Conservation (phyloP, 2,797 vertebrate genomes). For the Podarcis siculus region DNA sequence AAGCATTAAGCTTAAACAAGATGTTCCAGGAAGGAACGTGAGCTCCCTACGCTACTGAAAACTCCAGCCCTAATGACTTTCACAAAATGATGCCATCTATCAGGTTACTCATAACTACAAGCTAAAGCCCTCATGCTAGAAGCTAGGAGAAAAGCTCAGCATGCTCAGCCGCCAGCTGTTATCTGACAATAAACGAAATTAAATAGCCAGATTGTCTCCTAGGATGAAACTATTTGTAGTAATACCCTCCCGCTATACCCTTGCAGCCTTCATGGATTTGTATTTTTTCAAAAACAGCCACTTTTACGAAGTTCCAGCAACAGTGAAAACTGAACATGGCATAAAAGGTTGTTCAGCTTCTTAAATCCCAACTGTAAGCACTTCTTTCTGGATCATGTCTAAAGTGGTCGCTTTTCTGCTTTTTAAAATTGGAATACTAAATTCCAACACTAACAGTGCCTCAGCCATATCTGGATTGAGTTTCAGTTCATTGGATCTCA, state of each 20-base stretch:
- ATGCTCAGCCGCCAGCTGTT: constrained; percentile 1
- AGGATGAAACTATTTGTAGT: constrained; percentile 12
- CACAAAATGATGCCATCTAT: constrained; percentile 5
- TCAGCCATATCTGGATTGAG: too few species aligned
- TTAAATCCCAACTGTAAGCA: not conserved
- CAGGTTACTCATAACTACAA: not conserved
- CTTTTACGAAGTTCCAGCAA: not conserved
- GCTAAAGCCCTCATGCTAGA: not conserved
- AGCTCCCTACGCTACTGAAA: not conserved
- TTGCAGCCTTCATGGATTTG: not conserved
- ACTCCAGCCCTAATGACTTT: not conserved
- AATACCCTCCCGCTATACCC: not conserved
- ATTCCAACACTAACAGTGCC: not conserved
- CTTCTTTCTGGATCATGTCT: not conserved
- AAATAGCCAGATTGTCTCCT: constrained; percentile 9
- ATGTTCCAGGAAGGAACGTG: not conserved
- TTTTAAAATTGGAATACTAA: too few species aligned
- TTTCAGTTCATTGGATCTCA: too few species aligned
- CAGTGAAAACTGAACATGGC: not conserved
- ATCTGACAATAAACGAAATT: not conserved
- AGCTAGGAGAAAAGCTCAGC: not conserved
- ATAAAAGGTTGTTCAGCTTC: not conserved
- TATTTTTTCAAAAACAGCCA: not conserved
- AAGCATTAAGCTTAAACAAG: not conserved
- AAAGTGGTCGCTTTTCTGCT: not conserved